A percentile compares a stretch with the other conserved stretches of the same genome.
phyloP scores from a whole-genome alignment of 2,113 vertebrate genomes.

The Misgurnus mizolepis region DNA sequence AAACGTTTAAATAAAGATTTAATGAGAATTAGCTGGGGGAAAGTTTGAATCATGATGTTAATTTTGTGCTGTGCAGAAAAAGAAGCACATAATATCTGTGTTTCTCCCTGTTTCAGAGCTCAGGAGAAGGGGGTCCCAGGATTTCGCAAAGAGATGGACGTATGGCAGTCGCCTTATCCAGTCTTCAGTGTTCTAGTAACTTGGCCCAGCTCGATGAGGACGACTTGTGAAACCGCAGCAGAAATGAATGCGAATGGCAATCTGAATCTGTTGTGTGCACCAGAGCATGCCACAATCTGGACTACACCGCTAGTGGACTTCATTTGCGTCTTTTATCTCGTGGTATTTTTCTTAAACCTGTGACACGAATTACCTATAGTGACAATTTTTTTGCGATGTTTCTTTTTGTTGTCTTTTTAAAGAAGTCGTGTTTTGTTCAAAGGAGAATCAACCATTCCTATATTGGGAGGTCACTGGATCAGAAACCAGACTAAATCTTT shows the following conservation, averaged over 20 bases:
- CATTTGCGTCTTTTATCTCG: conserved; percentile 23
- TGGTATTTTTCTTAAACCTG: conserved; percentile 40
- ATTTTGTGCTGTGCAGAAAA: not conserved
- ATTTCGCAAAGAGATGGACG: conserved; percentile 59
- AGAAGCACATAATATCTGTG: not conserved
- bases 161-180: conserved; percentile 53
- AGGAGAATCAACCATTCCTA: conserved; percentile 70
- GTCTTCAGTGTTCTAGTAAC: conserved; percentile 71
- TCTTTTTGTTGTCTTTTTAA: conserved; percentile 15
- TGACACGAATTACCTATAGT: conserved; percentile 44
- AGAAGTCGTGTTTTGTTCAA: conserved; percentile 17
- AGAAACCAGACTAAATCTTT: conserved; percentile 43
- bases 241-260: not conserved
- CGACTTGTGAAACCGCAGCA: conserved; percentile 76
- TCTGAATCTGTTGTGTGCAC: conserved; percentile 41
- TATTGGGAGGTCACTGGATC: conserved; percentile 75
- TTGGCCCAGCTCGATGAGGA: conserved; percentile 86
- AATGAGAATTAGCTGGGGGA: not conserved
- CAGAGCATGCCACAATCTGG: conserved; percentile 42
- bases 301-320: conserved; percentile 10
- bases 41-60: not conserved
- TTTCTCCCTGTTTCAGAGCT: conserved; percentile 62
- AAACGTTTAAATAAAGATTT: not conserved
- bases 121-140: conserved; percentile 66
- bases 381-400: conserved; percentile 39